Conservation (phyloP, 2,888 invertebrate genomes). For the Noctuana brunneofusca region DNA sequence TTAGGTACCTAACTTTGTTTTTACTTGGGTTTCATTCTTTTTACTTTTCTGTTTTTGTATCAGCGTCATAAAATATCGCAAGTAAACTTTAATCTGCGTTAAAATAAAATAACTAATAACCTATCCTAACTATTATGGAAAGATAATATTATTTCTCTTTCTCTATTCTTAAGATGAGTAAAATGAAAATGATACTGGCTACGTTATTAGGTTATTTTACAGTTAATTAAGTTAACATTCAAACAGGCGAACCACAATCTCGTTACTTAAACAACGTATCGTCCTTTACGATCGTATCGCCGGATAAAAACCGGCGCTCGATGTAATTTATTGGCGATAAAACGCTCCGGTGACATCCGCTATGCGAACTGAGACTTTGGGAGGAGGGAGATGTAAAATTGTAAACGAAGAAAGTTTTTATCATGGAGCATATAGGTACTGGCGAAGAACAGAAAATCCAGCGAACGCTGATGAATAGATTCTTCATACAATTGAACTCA, state of each 20-base stretch:
- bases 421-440: neutral
- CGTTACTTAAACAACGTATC: conserved; percentile 46
- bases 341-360: conserved; percentile 39
- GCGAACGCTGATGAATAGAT: too few relatives aligned
- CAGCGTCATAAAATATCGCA: too few relatives aligned
- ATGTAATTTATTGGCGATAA: conserved; percentile 48
- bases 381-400: conserved; percentile 4
- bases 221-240: neutral
- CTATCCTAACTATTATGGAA: too few relatives aligned
- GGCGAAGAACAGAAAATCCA: too few relatives aligned
- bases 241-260: conserved; percentile 38
- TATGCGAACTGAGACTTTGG: neutral
- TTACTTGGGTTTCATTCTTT: neutral
- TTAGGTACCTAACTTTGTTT: conserved; percentile 1
- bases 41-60: too few relatives aligned
- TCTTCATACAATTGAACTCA: too few relatives aligned
- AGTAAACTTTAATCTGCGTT: too few relatives aligned
- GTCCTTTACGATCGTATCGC: conserved; percentile 46
- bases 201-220: neutral
- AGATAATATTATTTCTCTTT: too few relatives aligned
- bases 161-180: too few relatives aligned
- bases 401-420: neutral
- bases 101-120: too few relatives aligned
- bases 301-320: conserved; percentile 44
- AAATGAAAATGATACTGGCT: neutral